These are phyloP conservation scores for Polyommatus iphigenia DNA, from an alignment of 2,888 invertebrate species.

Conservation along the genomic window DNA sequence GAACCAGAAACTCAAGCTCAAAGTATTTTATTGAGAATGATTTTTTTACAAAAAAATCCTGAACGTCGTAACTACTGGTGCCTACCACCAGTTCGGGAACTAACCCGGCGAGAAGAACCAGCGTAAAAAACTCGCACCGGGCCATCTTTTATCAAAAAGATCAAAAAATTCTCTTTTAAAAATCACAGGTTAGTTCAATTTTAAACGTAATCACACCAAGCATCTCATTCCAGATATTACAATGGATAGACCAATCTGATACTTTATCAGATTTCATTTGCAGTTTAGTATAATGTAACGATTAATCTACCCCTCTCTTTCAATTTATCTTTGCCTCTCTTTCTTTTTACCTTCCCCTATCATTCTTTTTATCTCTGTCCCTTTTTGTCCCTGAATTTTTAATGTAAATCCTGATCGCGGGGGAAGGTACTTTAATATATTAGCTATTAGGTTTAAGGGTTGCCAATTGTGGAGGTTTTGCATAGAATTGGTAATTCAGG, in stretches of 20 bases:
- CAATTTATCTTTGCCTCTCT: too few species aligned
- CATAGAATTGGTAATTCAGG: not conserved
- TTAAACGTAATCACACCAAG: not conserved
- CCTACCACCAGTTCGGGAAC: too few species aligned
- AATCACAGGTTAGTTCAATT: not conserved
- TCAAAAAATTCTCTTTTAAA: not conserved
- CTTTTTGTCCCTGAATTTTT: not conserved
- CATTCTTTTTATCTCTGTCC: not conserved
- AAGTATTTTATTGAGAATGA: too few species aligned
- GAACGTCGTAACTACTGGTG: too few species aligned
- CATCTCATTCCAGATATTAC: constrained; percentile 4
- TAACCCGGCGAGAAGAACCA: too few species aligned
- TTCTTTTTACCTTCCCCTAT: not conserved
- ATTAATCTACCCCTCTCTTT: not conserved
- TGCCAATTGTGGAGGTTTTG: not conserved
- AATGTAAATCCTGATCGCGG: not conserved
- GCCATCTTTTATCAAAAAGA: too few species aligned
- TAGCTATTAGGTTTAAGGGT: constrained; percentile 10
- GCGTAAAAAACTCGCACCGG: too few species aligned
- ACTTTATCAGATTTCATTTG: constrained; percentile 19
- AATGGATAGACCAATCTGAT: not conserved
- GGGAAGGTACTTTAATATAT: not conserved
- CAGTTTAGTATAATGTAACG: not conserved
- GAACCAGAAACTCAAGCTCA: too few species aligned
- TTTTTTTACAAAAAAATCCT: too few species aligned